A percentile compares a stretch with the other conserved stretches of the same genome.
phyloP scores from a whole-genome alignment of 2,113 vertebrate species.

The Saccopteryx bilineata region DNA sequence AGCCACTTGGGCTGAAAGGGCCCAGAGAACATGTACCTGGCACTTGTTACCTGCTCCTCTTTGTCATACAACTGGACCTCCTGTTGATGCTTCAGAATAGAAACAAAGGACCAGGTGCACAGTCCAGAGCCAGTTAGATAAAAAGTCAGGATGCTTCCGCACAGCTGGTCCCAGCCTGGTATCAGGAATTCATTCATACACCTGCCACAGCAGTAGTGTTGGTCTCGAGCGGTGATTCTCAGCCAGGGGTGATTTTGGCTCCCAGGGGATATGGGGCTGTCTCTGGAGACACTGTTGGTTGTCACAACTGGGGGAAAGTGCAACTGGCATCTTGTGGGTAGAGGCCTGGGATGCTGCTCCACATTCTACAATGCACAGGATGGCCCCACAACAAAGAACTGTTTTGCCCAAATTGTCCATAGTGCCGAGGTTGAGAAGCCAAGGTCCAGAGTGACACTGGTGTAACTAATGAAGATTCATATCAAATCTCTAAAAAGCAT shows the following conservation, averaged over 20 bases:
- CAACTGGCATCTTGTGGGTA: not conserved
- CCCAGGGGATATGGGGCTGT: not conserved
- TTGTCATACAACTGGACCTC: not conserved
- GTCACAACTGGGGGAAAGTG: not conserved
- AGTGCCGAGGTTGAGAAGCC: not conserved
- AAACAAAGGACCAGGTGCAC: not conserved
- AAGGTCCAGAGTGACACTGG: not conserved
- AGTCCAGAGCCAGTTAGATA: not conserved
- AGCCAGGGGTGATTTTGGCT: not conserved
- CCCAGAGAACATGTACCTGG: not conserved
- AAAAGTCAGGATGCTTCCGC: not conserved
- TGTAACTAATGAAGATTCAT: not conserved
- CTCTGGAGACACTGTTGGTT: not conserved
- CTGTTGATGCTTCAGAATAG: not conserved
- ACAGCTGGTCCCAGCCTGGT: not conserved
- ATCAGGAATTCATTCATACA: accelerated
- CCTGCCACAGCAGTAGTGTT: not conserved
- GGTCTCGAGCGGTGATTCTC: not conserved
- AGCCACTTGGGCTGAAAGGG: not conserved
- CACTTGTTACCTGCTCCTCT: not conserved
- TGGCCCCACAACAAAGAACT: not conserved
- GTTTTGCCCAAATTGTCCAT: not conserved
- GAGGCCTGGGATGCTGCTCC: not conserved
- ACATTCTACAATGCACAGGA: not conserved
- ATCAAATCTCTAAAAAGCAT: not conserved